These are phyloP conservation scores for Papilio polyxenes DNA, from an alignment of 1,140 invertebrate genomes.

Conservation along the genomic window DNA sequence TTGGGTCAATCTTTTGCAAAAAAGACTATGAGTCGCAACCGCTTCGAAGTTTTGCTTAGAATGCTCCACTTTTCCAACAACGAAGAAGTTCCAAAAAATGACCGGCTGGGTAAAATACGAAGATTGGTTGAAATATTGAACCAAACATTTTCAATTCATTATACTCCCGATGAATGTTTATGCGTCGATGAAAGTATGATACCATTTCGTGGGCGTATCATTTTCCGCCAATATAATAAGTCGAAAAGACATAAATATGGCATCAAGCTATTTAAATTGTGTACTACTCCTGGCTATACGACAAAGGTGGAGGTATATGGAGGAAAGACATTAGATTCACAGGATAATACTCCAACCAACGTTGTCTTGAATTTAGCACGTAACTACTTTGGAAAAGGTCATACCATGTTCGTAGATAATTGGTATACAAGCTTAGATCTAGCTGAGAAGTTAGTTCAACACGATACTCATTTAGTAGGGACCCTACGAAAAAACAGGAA, in stretches of 20 bases:
- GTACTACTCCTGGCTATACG: constrained; percentile 44
- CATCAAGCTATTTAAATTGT: constrained; percentile 68
- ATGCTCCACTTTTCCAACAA: constrained; percentile 27
- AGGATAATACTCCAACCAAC: constrained; percentile 26
- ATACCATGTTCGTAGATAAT: too few species aligned
- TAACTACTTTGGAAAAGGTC: too few species aligned
- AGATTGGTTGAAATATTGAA: constrained; percentile 28
- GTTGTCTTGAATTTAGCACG: not conserved
- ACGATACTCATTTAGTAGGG: too few species aligned
- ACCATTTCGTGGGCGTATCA: constrained; percentile 62
- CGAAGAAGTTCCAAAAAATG: constrained; percentile 29
- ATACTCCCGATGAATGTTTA: constrained; percentile 46
- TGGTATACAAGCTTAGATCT: too few species aligned
- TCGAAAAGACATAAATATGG: constrained; percentile 65
- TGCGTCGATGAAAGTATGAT: constrained; percentile 57
- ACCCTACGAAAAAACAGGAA: too few species aligned
- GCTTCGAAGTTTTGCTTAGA: constrained; percentile 33
- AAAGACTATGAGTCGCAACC: not conserved
- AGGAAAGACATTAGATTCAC: not conserved
- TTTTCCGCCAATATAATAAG: constrained; percentile 67
- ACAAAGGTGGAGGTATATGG: not conserved
- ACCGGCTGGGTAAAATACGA: constrained; percentile 40
- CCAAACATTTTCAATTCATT: constrained; percentile 34
- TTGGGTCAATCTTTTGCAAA: constrained; percentile 36
- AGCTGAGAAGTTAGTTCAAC: too few species aligned